These are phyloP conservation scores for Lepilemur septentrionalis DNA, from an alignment of 2,797 vertebrate species.

Conservation along the genomic window DNA sequence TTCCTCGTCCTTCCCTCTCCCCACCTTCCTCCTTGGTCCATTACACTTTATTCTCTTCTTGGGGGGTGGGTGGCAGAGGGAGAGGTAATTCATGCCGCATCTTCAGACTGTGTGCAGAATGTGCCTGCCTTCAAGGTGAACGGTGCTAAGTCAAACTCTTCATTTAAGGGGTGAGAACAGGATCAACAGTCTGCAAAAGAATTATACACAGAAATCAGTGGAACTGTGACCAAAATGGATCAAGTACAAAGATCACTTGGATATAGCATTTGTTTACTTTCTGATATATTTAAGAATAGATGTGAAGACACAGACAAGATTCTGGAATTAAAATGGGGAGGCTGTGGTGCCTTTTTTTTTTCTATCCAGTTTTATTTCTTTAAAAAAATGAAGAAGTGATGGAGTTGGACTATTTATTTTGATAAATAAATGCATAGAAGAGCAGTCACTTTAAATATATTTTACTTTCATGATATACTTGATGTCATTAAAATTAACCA, in stretches of 20 bases:
- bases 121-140: not conserved
- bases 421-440: slow-evolving; percentile 53
- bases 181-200: slow-evolving; percentile 21
- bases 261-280: not conserved
- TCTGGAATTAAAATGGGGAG: slow-evolving; percentile 4
- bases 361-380: slow-evolving; percentile 61
- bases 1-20: not conserved
- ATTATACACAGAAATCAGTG: not conserved
- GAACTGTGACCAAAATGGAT: not conserved
- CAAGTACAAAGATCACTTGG: not conserved
- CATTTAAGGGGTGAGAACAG: not conserved
- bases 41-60: slow-evolving; percentile 61
- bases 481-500: not conserved
- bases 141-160: not conserved
- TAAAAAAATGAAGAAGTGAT: not conserved
- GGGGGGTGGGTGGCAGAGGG: not conserved
- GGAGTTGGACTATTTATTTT: not conserved
- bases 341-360: not conserved
- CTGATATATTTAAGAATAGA: not conserved
- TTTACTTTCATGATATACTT: slow-evolving; percentile 42
- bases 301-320: not conserved
- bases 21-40: slow-evolving; percentile 44
- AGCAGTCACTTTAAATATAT: slow-evolving; percentile 51
- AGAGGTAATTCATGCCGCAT: slow-evolving; percentile 35
- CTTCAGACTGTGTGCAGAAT: slow-evolving; percentile 24